Base-by-base conservation (phyloP, 2,797 vertebrate species). In the Anisognathus igniventris region DNA sequence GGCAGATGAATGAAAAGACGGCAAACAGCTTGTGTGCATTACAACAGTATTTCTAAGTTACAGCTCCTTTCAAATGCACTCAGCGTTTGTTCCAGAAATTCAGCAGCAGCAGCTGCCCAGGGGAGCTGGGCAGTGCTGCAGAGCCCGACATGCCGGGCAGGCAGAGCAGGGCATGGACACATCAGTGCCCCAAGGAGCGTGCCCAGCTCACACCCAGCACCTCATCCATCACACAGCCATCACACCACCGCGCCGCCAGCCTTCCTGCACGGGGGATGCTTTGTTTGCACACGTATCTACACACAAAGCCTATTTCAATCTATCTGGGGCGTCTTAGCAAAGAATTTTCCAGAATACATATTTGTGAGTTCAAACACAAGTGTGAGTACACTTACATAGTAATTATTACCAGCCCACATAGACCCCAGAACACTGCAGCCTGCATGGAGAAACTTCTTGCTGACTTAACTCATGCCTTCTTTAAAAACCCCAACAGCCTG, bases 351-450 rank as follows among this genome's bases (percentile, higher is more conserved):
- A 94, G 90, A 96, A 90, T 33, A 53, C 71, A 19, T 40, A 66
- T 61, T 33, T 37, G 56, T 5, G 60, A 88, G 87, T 78, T 75
- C 79, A 87, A 77, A 72, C 8, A 4, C 64, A 35, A 95, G 80
- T 56, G 54, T 40, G 64, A 96, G 71, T 3, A 12, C 65, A 56
- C 84, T 91, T 56, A 54, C 54, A 65, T 71, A 39, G 88, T 88
- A 95, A 95, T 95, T 95, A 83, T 80, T 84, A 47, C 91, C 83
- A 94, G 92, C 70, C 88, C 77, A 18, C 40, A 18, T 68, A 86
- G 92, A 92, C 62, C 71, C 86, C 30, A 5, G 11, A 87, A 73
- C 12, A 1, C 56, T n/a, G 71, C 71, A 79, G 73, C 42, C 81
- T 30, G 88, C 27, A 7, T 15, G 1, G 48, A 70, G 53, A 48